Conservation (phyloP, 2,113 vertebrate species). For the cattle (Bos taurus) region ARS-UCD2.0 NC_037329.1:102421501-102422000, state of each 20-base stretch:
- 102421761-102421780: not conserved
- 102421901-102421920: not conserved
- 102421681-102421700: not conserved
- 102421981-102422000: not conserved
- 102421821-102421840: not conserved
- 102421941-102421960: not conserved
- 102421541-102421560: not conserved
- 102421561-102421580: not conserved
- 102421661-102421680: not conserved
- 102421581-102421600: not conserved
- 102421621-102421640: not conserved
- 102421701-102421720: not conserved
- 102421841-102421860: not conserved
- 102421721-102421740: not conserved
- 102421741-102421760: not conserved
- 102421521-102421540: not conserved
- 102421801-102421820: not conserved
- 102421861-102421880: not conserved
- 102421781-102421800: not conserved
- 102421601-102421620: not conserved
- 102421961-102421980: not conserved
- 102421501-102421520: not conserved
- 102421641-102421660: not conserved
- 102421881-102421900: not conserved
- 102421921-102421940: not conserved